Evolutionary conservation across 2,113 vertebrate genomes (phyloP).

Genomic region (Eptatretus burgeri): DNA sequence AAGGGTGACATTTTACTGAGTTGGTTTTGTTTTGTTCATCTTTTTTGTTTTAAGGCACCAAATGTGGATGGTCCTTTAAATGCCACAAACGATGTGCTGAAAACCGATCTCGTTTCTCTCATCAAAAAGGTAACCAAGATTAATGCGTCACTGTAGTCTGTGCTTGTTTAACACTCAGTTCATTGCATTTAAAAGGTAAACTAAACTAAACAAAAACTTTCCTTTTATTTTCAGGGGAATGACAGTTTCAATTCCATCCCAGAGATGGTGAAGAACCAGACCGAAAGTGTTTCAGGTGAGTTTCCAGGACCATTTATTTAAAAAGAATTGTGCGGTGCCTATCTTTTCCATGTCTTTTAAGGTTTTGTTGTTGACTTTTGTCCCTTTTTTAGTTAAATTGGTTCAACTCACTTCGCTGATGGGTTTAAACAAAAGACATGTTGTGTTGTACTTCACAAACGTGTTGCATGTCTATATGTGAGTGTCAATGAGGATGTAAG

Average conservation of each 20-base stretch:
- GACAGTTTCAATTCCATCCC: conserved; percentile 9
- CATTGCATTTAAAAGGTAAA: neutral
- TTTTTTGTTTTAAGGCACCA: neutral
- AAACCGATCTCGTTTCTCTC: conserved; percentile 31
- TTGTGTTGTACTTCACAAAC: neutral
- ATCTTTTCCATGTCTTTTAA: no score
- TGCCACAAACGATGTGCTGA: conserved; percentile 21
- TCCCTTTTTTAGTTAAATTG: no score
- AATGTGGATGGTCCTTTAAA: no score
- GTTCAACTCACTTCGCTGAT: no score
- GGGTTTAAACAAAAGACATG: neutral
- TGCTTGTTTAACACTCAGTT: neutral
- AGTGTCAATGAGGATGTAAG: no score
- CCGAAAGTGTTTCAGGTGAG: conserved; percentile 20
- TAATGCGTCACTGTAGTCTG: no score
- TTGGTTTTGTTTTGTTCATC: neutral
- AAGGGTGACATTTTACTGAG: no score
- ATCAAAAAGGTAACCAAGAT: conserved; percentile 29
- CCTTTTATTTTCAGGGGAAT: no score
- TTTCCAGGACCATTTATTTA: neutral
- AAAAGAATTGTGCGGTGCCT: no score
- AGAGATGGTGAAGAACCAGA: conserved; percentile 18
- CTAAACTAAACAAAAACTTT: no score
- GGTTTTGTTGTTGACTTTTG: no score
- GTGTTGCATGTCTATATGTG: no score